phyloP scores from a whole-genome alignment of 92 coral and sea anemone species.

The Pocillopora meandrina region DNA sequence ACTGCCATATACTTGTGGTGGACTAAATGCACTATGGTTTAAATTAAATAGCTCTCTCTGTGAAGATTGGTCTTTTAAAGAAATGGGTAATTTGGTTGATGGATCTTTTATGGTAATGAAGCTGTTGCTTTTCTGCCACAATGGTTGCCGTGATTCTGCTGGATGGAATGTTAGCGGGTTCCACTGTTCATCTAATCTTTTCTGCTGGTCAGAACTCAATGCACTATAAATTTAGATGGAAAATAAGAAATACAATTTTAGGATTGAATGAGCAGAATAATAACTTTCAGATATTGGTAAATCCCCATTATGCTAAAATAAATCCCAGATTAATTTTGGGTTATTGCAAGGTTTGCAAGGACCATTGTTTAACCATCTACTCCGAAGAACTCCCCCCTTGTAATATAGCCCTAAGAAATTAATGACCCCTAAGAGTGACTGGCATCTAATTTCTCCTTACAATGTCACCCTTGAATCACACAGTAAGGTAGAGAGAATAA shows the following conservation, averaged over 20 bases:
- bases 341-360: too few species aligned
- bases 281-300: too few species aligned
- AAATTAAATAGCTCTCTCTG: conserved; percentile 1
- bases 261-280: too few species aligned
- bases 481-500: too few species aligned
- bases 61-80: conserved; percentile 1
- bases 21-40: not conserved
- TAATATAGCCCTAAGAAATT: too few species aligned
- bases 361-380: too few species aligned
- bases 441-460: too few species aligned
- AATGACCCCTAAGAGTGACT: too few species aligned
- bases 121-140: not conserved
- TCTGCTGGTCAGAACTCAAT: conserved; percentile 20
- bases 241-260: not conserved
- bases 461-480: too few species aligned
- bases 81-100: not conserved
- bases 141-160: conserved; percentile 9
- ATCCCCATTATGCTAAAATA: too few species aligned
- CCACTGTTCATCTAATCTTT: conserved; percentile 31
- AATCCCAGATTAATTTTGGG: too few species aligned
- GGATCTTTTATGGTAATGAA: not conserved
- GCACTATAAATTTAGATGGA: conserved; percentile 1
- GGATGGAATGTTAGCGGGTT: conserved; percentile 23
- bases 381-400: too few species aligned
- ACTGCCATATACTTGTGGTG: not conserved